Evolutionary conservation across 2,797 vertebrate genomes (phyloP), one percentile per base, ranked within the genome.

Genomic region (Steatocranus sp.): DNA sequence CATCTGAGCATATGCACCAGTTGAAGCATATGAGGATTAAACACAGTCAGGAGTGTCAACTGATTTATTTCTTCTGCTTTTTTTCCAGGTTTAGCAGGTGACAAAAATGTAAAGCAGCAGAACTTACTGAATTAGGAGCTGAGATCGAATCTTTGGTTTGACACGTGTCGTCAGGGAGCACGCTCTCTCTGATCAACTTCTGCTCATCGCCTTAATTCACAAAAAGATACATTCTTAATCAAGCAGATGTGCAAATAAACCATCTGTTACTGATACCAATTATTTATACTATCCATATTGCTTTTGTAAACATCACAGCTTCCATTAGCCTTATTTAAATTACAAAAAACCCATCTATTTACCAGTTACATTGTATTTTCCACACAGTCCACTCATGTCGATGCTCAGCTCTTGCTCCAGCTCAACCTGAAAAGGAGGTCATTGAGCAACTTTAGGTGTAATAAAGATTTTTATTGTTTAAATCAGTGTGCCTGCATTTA

Each of bases 341-440:
- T 2, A 61, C 8, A 11, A 46, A 43, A 11, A 11, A 12, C 0
- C 0, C 14, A 17, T 38, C 25, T 17, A 50, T 23, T 51, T 83
- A 96, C 95, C 91, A 73, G 32, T 1, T 17, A 32, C 7, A 3
- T 53, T 89, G 51, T 36, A 38, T 46, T 85, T 81, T 36, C 94
- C 94, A 94, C 96, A 96, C n/a, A 96, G 86, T 77, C 95, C 96
- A 6, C 43, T 87, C 91, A 95, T 91, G 34, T 83, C 92, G 2
- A 58, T 11, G 36, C 81, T 82, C 49, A 92, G 81, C 41, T 87
- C 85, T 53, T 94, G 85, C 17, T 94, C 90, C 66, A 96, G 63
- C 20, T 94, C 88, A 58, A 96, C 90, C 95, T 96, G 68, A 14
- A 74, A 2, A 56, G 30, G 7, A 83, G 14, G 36, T 49, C 30